A percentile compares a stretch with the other conserved stretches of the same genome.
Conservation (phyloP, 2,113 vertebrate genomes). For the Acanthochromis polyacanthus region DNA sequence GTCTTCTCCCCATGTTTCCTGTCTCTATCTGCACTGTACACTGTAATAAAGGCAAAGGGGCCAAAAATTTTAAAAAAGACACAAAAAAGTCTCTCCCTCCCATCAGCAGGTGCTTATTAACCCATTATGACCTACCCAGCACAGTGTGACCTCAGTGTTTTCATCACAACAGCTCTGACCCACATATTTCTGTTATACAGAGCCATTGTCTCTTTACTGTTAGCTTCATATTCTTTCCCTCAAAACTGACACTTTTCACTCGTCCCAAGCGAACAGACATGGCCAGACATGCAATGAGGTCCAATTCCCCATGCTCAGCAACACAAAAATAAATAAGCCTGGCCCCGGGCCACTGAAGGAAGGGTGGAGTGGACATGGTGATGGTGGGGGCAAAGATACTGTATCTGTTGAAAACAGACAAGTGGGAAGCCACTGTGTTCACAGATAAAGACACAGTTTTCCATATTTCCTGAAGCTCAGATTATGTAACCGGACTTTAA, state of each 20-base stretch:
- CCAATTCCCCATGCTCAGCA: constrained; percentile 84
- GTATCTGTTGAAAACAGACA: constrained; percentile 70
- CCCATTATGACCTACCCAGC: constrained; percentile 2
- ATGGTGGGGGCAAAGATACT: constrained; percentile 50
- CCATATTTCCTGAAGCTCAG: constrained; percentile 16
- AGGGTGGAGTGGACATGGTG: constrained; percentile 47
- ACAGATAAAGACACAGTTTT: constrained; percentile 30
- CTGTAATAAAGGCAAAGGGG: too few species aligned
- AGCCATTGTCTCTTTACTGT: neutral
- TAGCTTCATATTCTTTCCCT: constrained; percentile 38
- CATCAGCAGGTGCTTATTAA: constrained; percentile 37
- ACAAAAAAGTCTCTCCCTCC: neutral
- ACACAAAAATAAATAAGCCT: constrained; percentile 77
- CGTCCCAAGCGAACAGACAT: constrained; percentile 18
- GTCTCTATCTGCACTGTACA: too few species aligned
- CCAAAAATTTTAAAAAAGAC: too few species aligned
- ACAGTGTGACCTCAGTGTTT: constrained; percentile 32
- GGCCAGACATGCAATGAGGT: constrained; percentile 59
- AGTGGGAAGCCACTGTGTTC: constrained; percentile 18
- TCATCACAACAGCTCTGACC: constrained; percentile 52
- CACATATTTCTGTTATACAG: constrained; percentile 39
- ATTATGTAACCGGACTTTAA: neutral
- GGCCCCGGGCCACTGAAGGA: constrained; percentile 34
- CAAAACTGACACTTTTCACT: neutral
- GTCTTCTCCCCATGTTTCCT: too few species aligned